Evolutionary conservation across 2,797 vertebrate species (phyloP).

Genomic region (Sebastes paucispinis): DNA sequence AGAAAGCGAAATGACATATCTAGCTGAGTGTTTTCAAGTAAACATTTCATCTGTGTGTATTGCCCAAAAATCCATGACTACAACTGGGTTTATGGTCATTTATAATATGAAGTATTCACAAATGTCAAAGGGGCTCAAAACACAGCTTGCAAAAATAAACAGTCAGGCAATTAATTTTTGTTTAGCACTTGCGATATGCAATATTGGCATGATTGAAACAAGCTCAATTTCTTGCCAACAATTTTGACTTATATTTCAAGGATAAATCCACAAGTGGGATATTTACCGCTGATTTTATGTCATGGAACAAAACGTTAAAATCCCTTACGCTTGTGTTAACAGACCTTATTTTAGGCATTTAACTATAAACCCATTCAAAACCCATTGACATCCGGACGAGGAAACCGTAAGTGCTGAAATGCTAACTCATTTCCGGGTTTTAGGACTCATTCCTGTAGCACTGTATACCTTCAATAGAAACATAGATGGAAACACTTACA

Average conservation of each 20-base stretch:
- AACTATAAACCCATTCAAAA: neutral
- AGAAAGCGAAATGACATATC: slow-evolving; percentile 30
- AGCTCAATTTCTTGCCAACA: neutral
- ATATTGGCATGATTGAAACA: neutral
- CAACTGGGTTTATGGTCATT: neutral
- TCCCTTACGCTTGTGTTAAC: rapidly evolving
- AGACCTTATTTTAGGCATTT: neutral
- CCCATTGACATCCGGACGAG: no score
- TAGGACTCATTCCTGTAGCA: neutral
- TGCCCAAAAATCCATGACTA: neutral
- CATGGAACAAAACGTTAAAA: neutral
- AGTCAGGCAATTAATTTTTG: neutral
- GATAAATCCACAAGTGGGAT: neutral
- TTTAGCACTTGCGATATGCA: neutral
- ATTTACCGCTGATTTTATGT: neutral
- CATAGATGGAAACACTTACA: neutral
- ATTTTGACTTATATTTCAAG: neutral
- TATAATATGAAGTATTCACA: neutral
- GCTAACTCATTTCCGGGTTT: neutral
- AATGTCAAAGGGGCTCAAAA: neutral
- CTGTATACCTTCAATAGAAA: slow-evolving; percentile 7
- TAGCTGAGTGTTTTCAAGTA: slow-evolving; percentile 14
- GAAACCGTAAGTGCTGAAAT: neutral
- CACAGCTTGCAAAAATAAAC: neutral
- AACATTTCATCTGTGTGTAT: neutral